Evolutionary conservation across 2,113 vertebrate species (phyloP).

Genomic region (Sorex fumeus): DNA sequence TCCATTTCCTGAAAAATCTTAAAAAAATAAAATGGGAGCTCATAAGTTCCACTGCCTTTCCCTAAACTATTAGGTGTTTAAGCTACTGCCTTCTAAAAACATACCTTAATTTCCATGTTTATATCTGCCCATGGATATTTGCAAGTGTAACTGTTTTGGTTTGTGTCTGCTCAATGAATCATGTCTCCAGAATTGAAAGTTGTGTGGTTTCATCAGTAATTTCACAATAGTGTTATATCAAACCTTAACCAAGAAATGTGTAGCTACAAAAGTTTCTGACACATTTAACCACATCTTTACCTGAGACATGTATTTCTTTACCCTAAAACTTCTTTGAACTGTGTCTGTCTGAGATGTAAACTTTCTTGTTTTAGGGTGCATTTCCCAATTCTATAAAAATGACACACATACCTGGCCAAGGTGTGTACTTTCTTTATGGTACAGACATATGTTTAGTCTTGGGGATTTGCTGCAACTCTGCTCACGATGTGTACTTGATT

Average conservation of each 20-base stretch:
- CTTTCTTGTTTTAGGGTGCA: too few relatives aligned
- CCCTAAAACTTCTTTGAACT: too few relatives aligned
- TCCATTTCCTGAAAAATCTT: slow-evolving; percentile 74
- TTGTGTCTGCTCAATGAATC: not conserved
- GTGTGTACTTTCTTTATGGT: too few relatives aligned
- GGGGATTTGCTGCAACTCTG: too few relatives aligned
- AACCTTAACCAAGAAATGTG: not conserved
- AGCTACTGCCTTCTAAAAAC: slow-evolving; percentile 65
- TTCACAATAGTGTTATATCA: slow-evolving; percentile 32
- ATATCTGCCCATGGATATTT: not conserved
- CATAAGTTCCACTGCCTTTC: slow-evolving; percentile 72
- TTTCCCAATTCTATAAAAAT: too few relatives aligned
- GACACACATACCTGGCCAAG: too few relatives aligned
- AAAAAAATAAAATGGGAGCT: slow-evolving; percentile 78
- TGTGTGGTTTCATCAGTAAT: slow-evolving; percentile 21
- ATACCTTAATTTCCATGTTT: slow-evolving; percentile 43
- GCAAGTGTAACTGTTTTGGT: not conserved
- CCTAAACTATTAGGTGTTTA: slow-evolving; percentile 69
- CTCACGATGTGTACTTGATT: too few relatives aligned
- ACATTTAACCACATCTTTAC: too few relatives aligned
- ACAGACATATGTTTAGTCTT: too few relatives aligned
- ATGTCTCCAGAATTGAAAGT: slow-evolving; percentile 22
- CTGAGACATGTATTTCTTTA: too few relatives aligned
- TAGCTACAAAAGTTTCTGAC: not conserved
- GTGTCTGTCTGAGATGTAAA: too few relatives aligned